Evolutionary conservation across 2,797 vertebrate species (phyloP), one percentile per base, ranked within the genome.

Genomic region (Coreius guichenoti): DNA sequence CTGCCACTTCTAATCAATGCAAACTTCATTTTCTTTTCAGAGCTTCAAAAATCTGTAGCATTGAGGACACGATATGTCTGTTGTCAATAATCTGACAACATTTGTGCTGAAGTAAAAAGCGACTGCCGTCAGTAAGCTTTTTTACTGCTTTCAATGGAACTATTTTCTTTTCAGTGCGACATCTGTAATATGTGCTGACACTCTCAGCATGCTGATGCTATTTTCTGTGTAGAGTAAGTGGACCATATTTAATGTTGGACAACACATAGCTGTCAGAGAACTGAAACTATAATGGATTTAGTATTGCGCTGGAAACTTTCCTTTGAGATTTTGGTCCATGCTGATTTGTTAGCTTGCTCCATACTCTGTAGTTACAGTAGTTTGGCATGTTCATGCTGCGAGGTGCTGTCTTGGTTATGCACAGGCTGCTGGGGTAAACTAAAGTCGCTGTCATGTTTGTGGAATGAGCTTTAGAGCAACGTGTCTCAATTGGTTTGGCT

Each of bases 1-100:
- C 67, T 83, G 78, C 58, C 82, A 81, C 77, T 81, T 49, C 75
- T 49, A 43, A 81, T 87, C 86, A 69, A 76, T 77, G 49, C 86
- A 74, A 61, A 74, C 17, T 65, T 77, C 3, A 21, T 56, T 56
- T 45, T 31, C 74, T 63, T 51, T 65, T 63, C 36, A 73, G 16
- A 51, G 16, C 39, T 61, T 68, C 31, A 74, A 11, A 72, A 76
- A 45, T 80, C 76, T 23, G 45, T 29, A 45, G 21, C 77, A 26
- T 16, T 19, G 81, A 81, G 70, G 16, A 61, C 43, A 16, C 26
- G 33, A 77, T 82, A 77, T 80, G 49, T 86, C 21, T 47, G 54
- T 43, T 72, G 65, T 82, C 80, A 56, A 79, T 85, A 54, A 80
- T 85, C 70, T 45, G 54, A 29, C 39, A 23, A 29, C 72, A 86